Evolutionary conservation across 2,113 vertebrate species (phyloP), one percentile per base, ranked within the genome.

Genomic region (Anoura caudifer): DNA sequence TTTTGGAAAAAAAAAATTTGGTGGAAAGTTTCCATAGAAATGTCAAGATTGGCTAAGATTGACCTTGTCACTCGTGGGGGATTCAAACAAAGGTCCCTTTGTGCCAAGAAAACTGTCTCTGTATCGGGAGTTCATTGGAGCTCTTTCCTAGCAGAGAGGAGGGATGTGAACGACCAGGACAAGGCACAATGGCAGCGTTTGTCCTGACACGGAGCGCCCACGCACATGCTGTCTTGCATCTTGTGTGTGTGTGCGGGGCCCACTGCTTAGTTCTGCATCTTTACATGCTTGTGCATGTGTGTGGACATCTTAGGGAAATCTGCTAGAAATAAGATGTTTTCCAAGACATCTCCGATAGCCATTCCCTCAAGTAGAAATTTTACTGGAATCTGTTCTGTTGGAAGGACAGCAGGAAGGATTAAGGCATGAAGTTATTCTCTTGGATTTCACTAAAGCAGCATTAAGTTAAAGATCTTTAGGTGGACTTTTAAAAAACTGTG

Each of bases 61-160:
- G 96, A 95, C 97, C 87, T 95, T 94, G 97, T 96, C 87, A 11
- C 96, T 97, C 92, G 97, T 98, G 95, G 24, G 65, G 87, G 95
- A 90, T 91, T 86, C 91, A 93, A 95, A 98, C 98, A 98, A 91
- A 98, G 97, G 81, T 93, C 97, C 83, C 97, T 98, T 98, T 99
- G 98, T 98, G 86, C 59, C 97, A 79, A 95, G 94, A 97, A 95
- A 93, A 13, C 92, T 0, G 47, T 63, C 91, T 94, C 94, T 98
- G 98, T 98, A 96, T 92, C 7, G 54, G 96, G 95, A 97, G 95
- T 96, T 93, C 97, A 67, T 73, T 98, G 98, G 91, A 96, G 93
- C 97, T 90, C 95, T 95, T 22, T 80, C 95, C 93, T 63, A 77
- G 91, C 95, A 95, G 3, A 95, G 94, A 82, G 79, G 85, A 94